phyloP scores from a whole-genome alignment of 2,888 invertebrate species.

The Lepidonotus clava region DNA sequence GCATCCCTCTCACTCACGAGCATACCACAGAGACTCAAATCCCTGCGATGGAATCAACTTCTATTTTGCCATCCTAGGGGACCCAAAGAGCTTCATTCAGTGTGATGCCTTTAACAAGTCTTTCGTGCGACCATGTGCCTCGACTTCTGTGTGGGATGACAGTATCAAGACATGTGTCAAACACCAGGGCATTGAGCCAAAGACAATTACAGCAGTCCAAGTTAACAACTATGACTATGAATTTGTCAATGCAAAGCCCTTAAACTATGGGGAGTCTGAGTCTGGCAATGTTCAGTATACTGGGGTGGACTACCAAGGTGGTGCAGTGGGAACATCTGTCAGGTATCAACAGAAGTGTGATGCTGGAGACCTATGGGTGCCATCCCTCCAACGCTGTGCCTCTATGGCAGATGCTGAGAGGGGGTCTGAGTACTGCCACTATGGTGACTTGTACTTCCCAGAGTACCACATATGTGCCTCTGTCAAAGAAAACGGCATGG shows the following conservation, averaged over 20 bases:
- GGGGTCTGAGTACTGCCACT: conserved; percentile 21
- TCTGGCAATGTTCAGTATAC: no score
- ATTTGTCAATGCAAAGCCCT: neutral
- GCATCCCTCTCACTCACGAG: no score
- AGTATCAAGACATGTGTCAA: conserved; percentile 63
- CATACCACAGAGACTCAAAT: no score
- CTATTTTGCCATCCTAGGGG: conserved; percentile 68
- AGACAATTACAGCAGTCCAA: neutral
- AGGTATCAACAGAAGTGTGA: conserved; percentile 39
- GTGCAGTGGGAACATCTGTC: no score
- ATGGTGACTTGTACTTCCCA: conserved; percentile 25
- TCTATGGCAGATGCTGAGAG: neutral
- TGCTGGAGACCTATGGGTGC: conserved; percentile 38
- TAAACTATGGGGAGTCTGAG: no score
- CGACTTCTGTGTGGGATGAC: conserved; percentile 68
- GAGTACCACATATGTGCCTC: conserved; percentile 12
- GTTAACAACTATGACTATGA: neutral
- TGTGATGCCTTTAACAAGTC: conserved; percentile 73
- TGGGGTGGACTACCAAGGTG: no score
- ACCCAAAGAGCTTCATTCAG: conserved; percentile 69
- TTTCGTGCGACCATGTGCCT: conserved; percentile 66
- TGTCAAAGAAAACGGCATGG: neutral
- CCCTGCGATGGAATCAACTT: conserved; percentile 46
- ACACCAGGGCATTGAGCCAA: neutral
- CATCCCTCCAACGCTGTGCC: conserved; percentile 45